These are phyloP conservation scores for Junonia oenone DNA, from an alignment of 2,888 invertebrate genomes.

Conservation along the genomic window DNA sequence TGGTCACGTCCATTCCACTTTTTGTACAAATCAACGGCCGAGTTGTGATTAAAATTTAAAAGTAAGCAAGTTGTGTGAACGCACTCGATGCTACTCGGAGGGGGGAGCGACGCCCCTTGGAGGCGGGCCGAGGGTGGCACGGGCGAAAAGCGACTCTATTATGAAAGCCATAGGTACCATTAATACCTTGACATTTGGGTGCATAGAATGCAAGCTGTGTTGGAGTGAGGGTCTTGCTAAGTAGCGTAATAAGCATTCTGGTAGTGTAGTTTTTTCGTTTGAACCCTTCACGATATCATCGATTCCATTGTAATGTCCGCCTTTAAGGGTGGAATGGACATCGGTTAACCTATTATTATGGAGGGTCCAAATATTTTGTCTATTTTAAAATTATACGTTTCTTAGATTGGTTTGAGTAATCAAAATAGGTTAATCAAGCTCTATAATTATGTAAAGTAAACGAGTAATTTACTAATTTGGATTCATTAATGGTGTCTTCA, in stretches of 20 bases:
- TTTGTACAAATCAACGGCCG: constrained; percentile 64
- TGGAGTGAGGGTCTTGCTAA: constrained; percentile 62
- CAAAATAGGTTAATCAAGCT: not conserved
- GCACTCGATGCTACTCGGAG: constrained; percentile 44
- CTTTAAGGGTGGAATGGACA: constrained; percentile 20
- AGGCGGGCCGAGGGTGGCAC: constrained; percentile 56
- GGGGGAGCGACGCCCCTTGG: constrained; percentile 71
- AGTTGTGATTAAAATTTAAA: constrained; percentile 75
- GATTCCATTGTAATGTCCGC: constrained; percentile 19
- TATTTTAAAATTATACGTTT: constrained; percentile 1
- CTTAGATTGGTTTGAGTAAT: not conserved
- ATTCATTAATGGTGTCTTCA: no score
- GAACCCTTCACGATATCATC: constrained; percentile 37
- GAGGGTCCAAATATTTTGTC: not conserved
- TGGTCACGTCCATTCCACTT: constrained; percentile 52
- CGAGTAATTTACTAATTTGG: not conserved
- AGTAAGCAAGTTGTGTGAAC: constrained; percentile 59
- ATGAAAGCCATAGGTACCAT: constrained; percentile 11
- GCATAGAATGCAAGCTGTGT: constrained; percentile 65
- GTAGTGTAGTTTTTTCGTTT: constrained; percentile 56
- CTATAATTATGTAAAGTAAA: not conserved
- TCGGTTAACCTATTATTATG: constrained; percentile 9
- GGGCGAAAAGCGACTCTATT: constrained; percentile 40
- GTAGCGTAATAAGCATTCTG: constrained; percentile 56
- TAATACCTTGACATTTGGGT: constrained; percentile 31